phyloP scores from a whole-genome alignment of 2,113 vertebrate genomes.

The Archocentrus centrarchus region DNA sequence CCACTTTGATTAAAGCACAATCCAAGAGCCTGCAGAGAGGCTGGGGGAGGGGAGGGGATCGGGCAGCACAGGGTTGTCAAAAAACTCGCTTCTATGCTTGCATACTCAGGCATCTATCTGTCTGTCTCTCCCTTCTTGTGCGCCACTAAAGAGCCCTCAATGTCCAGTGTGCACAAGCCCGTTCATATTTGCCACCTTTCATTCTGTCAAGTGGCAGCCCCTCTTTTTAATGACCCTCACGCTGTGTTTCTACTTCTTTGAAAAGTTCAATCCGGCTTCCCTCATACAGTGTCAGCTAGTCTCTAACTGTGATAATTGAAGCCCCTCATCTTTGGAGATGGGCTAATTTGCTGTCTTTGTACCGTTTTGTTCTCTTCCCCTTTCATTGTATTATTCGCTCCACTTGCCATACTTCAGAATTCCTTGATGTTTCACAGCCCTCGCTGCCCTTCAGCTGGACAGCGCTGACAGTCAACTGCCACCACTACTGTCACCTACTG shows the following conservation, averaged over 20 bases:
- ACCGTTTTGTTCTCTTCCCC: conserved; percentile 47
- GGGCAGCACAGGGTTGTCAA: conserved; percentile 21
- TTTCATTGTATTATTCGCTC: conserved; percentile 62
- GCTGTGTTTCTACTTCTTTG: conserved; percentile 47
- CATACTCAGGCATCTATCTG: conserved; percentile 19
- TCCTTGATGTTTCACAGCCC: conserved; percentile 40
- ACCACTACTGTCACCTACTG: conserved; percentile 58
- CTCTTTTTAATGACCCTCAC: conserved; percentile 61
- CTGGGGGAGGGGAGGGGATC: background rate
- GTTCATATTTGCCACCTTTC: conserved; percentile 40
- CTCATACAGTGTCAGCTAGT: conserved; percentile 27
- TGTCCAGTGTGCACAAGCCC: conserved; percentile 27
- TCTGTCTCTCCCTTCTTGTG: background rate
- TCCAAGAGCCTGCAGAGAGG: conserved; percentile 21
- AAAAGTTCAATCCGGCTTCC: conserved; percentile 63
- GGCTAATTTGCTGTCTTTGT: conserved; percentile 71
- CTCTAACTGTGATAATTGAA: conserved; percentile 74
- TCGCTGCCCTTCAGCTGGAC: conserved; percentile 38
- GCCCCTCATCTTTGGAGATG: conserved; percentile 64
- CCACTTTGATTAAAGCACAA: conserved; percentile 36
- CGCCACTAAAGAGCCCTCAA: conserved; percentile 7
- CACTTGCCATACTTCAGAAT: conserved; percentile 58
- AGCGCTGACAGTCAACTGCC: background rate
- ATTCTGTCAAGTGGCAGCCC: conserved; percentile 42
- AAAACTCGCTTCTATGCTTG: conserved; percentile 19